phyloP scores from a whole-genome alignment of 2,888 invertebrate species.

The Diadegma fenestrale region DNA sequence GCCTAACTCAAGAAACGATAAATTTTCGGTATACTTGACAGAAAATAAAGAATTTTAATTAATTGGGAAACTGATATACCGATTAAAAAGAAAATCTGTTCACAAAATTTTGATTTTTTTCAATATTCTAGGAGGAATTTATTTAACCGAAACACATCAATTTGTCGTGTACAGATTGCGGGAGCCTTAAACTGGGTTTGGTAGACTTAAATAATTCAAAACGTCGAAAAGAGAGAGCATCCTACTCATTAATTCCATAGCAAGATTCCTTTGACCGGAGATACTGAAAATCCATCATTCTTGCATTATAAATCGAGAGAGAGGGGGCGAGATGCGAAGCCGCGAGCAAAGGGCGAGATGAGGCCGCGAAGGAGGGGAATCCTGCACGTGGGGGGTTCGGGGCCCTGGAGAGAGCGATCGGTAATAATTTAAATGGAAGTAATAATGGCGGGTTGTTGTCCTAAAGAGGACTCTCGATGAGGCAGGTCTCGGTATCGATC shows the following conservation, averaged over 20 bases:
- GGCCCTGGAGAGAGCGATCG: slow-evolving; percentile 32
- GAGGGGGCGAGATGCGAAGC: neutral
- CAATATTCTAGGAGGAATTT: neutral
- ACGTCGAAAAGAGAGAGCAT: slow-evolving; percentile 59
- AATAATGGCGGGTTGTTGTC: slow-evolving; percentile 46
- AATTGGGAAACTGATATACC: neutral
- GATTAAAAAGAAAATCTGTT: neutral
- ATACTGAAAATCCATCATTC: slow-evolving; percentile 57
- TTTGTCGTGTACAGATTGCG: neutral
- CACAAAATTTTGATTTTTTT: neutral
- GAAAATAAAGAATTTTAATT: neutral
- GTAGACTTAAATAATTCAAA: neutral
- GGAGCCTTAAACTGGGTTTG: neutral
- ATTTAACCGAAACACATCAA: neutral
- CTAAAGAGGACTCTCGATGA: slow-evolving; percentile 41
- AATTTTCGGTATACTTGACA: neutral
- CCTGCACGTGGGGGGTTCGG: neutral
- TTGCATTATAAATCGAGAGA: neutral
- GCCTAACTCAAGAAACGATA: neutral
- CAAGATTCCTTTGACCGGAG: slow-evolving; percentile 42
- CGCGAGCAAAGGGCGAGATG: neutral
- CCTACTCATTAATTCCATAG: slow-evolving; percentile 68
- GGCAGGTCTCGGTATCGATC: slow-evolving; percentile 63
- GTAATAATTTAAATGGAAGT: slow-evolving; percentile 61
- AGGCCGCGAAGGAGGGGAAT: neutral